Conservation (phyloP, 2,797 vertebrate genomes). For the Ctenopoma kingsleyae region DNA sequence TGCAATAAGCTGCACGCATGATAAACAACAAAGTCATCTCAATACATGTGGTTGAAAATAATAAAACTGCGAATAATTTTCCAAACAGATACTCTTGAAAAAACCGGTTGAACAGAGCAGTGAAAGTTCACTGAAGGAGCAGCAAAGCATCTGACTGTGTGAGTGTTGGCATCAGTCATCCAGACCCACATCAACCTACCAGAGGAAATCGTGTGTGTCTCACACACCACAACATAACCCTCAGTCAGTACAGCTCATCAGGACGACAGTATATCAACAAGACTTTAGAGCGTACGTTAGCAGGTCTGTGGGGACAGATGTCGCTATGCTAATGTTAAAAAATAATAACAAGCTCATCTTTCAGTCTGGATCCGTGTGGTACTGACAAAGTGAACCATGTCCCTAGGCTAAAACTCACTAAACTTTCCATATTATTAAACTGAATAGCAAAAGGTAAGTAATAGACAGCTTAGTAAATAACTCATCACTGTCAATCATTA, state of each 20-base stretch:
- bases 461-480: background rate
- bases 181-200: conserved; percentile 24
- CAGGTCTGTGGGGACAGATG: too few species aligned
- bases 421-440: background rate
- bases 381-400: too few species aligned
- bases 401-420: background rate
- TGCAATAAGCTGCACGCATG: background rate
- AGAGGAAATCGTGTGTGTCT: conserved; percentile 46
- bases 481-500: background rate
- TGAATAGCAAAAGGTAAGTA: background rate
- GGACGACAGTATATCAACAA: too few species aligned
- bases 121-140: background rate
- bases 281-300: too few species aligned
- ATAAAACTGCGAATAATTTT: background rate
- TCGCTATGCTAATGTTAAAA: too few species aligned
- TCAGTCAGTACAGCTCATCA: too few species aligned
- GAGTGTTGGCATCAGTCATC: conserved; percentile 8
- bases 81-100: too few species aligned
- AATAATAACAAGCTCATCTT: too few species aligned
- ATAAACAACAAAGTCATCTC: background rate
- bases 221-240: conserved; percentile 50
- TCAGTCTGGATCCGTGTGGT: too few species aligned
- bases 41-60: background rate
- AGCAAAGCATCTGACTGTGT: conserved; percentile 21
- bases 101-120: too few species aligned